Base-by-base conservation (phyloP, 1,140 invertebrate species). In the Solenopsis invicta region DNA sequence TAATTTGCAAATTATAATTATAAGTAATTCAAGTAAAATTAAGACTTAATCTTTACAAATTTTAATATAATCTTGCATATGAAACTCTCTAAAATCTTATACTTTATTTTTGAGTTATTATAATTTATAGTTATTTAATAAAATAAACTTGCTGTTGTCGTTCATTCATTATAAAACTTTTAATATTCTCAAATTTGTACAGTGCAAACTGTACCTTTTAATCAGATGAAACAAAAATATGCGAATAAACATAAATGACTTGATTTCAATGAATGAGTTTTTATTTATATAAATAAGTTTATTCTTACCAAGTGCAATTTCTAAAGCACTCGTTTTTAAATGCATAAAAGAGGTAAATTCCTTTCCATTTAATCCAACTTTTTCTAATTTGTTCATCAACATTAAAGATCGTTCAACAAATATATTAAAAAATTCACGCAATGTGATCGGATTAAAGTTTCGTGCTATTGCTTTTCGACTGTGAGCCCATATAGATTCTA, bases 361-460 rank as follows among this genome's bases (percentile, higher is more conserved):
- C 16, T n/a, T 85, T 85, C 10, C 21, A 41, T 34, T 50, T 69
- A 95, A 78, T 96, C 6, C 29, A 18, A 64, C 34, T 29, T 94
- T 59, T 21, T 67, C 9, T 50, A 71, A 52, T 29, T 52, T 1
- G 0, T 71, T 48, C 5, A 6, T 6, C 8, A 71, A 10, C 52
- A 52, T 71, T 9, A 50, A 71, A 52, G 67, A 50, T 18, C 24
- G 41, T 52, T 71, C 2, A 8, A 71, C 21, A 52, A 71, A 71
- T 71, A 4, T 52, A 29, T 50, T 0, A 21, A 24, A 71, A 29
- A 50, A 71, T 21, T 13, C 5, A 29, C 21, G 45, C 24, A 18
- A 24, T 6, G 29, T 52, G 21, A 24, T 50, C 21, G 13, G 24
- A 71, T 71, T 71, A 50, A 71, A 71, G 13, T 0, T 18, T 50